Base-by-base conservation (phyloP, 2,113 vertebrate genomes). In the Asarcornis scutulata region DNA sequence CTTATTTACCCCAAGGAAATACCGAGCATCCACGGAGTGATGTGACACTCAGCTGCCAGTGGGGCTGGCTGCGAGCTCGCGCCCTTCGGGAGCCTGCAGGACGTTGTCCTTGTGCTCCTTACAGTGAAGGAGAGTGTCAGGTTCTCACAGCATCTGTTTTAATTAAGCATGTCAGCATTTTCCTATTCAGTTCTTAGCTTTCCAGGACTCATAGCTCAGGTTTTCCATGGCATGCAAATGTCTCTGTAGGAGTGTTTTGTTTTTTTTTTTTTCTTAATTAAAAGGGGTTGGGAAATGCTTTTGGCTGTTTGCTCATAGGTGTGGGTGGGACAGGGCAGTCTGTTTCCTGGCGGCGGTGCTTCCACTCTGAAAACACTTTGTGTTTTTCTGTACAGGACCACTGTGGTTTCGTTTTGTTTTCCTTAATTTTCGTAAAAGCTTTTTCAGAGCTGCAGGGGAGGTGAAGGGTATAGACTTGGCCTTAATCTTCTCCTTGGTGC, bases 131-230 rank as follows among this genome's bases (percentile, higher is more conserved):
- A 32, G 27, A 53, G 81, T 27, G 63, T 86, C 53, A 26, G 77
- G 73, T 76, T 88, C 74, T 68, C 0, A 2, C 29, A 58, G 83
- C 9, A 2, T 40, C 92, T 46, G 58, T 46, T 67, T 52, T 79
- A 83, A 91, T 91, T 48, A 73, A 84, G 63, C 66, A 79, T 1
- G 5, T 94, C 93, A 93, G 96, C 80, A 55, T 94, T 93, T 93
- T 95, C 90, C 92, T 93, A 46, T 66, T 58, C 50, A 94, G 81
- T 83, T 94, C 83, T 89, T 94, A 64, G 81, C 93, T 88, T 96
- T 92, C 80, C 95, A 91, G 88, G 86, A 84, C 86, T 94, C 93
- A 78, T 42, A 96, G 86, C 96, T 96, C 88, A 91, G 93, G 95
- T 96, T 97, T 97, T 96, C 93, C 91, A 94, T 94, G 93, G 93